Conservation (phyloP, 2,797 vertebrate species). For the Urosaurus nigricauda region DNA sequence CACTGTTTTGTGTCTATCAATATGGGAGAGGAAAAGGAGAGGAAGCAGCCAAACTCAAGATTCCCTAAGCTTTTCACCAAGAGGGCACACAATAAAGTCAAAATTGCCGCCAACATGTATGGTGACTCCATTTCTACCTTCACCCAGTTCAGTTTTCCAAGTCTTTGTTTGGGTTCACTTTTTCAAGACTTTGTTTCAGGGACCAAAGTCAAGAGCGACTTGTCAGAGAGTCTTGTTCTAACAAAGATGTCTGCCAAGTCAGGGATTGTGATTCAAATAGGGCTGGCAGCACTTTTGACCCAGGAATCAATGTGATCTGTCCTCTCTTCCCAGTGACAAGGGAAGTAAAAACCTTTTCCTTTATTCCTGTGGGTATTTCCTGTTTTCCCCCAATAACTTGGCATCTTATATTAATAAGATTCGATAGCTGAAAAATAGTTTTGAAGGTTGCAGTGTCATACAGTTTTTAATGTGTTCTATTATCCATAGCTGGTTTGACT, state of each 20-base stretch:
- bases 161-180: background rate
- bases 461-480: background rate
- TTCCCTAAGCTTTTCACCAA: background rate
- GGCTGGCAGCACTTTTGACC: background rate
- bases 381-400: background rate
- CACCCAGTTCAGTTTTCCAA: background rate
- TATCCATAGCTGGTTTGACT: background rate
- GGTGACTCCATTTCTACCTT: background rate
- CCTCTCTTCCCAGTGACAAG: background rate
- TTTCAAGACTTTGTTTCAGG: background rate
- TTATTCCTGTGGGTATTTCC: background rate
- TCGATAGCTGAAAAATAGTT: background rate
- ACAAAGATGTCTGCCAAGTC: background rate
- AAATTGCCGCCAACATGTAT: background rate
- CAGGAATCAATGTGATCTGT: background rate
- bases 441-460: too few species aligned
- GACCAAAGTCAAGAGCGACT: background rate
- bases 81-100: background rate
- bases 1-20: background rate
- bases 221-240: background rate
- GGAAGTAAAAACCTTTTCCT: background rate
- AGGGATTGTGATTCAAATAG: too few species aligned
- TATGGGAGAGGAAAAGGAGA: background rate
- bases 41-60: background rate
- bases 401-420: background rate